These are phyloP conservation scores for Apodemia duryi DNA, from an alignment of 2,888 invertebrate species.

Conservation along the genomic window DNA sequence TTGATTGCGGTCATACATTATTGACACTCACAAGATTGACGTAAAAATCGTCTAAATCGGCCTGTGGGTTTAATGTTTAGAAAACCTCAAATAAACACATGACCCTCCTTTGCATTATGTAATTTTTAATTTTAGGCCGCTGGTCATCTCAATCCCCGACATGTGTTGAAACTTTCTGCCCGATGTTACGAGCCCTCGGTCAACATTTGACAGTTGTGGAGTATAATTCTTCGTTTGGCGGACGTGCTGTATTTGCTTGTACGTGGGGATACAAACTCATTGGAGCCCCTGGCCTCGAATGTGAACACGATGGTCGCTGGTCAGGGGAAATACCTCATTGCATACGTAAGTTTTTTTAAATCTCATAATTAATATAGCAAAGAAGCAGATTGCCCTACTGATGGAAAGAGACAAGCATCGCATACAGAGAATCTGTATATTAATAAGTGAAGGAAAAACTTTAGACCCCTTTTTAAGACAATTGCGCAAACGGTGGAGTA, in stretches of 20 bases:
- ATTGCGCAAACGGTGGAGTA: no score
- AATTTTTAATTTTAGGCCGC: constrained; percentile 70
- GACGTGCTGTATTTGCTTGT: constrained; percentile 89
- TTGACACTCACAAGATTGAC: no score
- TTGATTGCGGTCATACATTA: no score
- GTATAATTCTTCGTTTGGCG: constrained; percentile 89
- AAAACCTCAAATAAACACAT: no score
- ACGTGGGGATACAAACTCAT: constrained; percentile 89
- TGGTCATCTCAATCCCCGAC: constrained; percentile 88
- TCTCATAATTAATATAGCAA: neutral
- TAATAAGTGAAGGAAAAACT: no score
- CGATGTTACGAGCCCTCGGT: constrained; percentile 82
- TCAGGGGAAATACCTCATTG: constrained; percentile 88
- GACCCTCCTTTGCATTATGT: no score
- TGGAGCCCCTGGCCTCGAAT: constrained; percentile 88
- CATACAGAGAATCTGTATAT: no score
- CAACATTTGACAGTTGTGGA: constrained; percentile 87
- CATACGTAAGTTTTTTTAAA: constrained; percentile 77
- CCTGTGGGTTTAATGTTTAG: no score
- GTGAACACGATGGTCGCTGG: constrained; percentile 89
- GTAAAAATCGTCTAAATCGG: neutral
- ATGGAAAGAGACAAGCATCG: no score
- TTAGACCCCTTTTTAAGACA: no score
- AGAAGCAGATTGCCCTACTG: no score
- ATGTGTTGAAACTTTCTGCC: constrained; percentile 89